Evolutionary conservation across 2,888 invertebrate species (phyloP).

Genomic region (Dorcus parallelipipedus): DNA sequence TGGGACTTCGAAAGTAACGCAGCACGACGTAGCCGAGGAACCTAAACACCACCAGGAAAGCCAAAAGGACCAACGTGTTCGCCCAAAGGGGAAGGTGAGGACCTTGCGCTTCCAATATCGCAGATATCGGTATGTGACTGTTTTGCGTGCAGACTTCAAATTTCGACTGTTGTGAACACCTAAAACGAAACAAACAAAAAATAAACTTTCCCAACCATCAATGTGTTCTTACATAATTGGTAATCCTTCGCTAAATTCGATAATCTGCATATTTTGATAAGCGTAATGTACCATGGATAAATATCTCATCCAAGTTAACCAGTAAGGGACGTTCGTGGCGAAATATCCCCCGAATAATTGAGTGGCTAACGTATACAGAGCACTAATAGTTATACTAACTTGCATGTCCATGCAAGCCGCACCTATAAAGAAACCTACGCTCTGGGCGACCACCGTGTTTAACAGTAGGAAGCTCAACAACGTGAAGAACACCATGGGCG

Average conservation of each 20-base stretch:
- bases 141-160: conserved; percentile 59
- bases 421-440: conserved; percentile 76
- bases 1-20: conserved; percentile 66
- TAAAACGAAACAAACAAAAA: conserved; percentile 39
- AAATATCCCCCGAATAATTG: conserved; percentile 75
- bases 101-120: conserved; percentile 65
- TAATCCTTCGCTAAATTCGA: conserved; percentile 69
- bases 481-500: conserved; percentile 64
- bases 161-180: conserved; percentile 66
- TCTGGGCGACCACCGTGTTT: conserved; percentile 72
- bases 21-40: conserved; percentile 70
- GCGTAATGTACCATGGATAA: conserved; percentile 77
- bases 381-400: conserved; percentile 73
- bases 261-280: conserved; percentile 76
- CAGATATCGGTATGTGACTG: conserved; percentile 60
- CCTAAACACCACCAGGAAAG: conserved; percentile 69
- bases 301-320: conserved; percentile 72
- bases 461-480: conserved; percentile 66
- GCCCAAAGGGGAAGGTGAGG: conserved; percentile 67
- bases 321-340: conserved; percentile 68
- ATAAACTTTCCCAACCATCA: not conserved
- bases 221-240: conserved; percentile 60
- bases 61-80: conserved; percentile 66
- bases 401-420: conserved; percentile 75
- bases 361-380: conserved; percentile 71